Base-by-base conservation (phyloP, 2,888 invertebrate genomes). In the Villa cingulata region DNA sequence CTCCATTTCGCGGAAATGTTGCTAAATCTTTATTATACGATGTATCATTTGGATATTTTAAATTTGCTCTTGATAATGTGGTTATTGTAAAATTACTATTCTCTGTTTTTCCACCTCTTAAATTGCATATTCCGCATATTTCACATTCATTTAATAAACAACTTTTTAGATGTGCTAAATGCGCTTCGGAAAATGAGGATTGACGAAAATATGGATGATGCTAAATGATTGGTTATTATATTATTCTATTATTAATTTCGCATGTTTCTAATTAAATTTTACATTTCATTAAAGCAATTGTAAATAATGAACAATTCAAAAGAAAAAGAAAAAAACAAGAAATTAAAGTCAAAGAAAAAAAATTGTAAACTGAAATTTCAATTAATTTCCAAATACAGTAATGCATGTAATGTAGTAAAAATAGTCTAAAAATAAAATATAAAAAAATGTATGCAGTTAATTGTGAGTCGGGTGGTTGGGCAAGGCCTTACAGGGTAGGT, bases 1-100 rank as follows among this genome's bases (percentile, higher is more conserved):
- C 74, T 23, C 77, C 76, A 43, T 75, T 75, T 14, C 66, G 61
- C 40, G 63, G 64, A 53, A 67, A 60, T 49, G 62, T 65, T 48
- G 63, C 29, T 4, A 14, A 12, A 12, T 32, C 3, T 23, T 4
- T 6, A 23, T 23, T 23, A 37, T 47, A 36, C 15, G 39, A 43
- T 39, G 43, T 43, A n/a, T n/a, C n/a, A n/a, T n/a, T n/a, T n/a
- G n/a, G n/a, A n/a, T n/a, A n/a, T n/a, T 40, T 52, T 45, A 54
- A 51, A 41, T 52, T 55, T 40, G 60, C 61, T 49, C 63, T 56
- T 15, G 65, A 63, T 45, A 68, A 57, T 50, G 68, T 66, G 48
- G 70, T 66, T 53, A 71, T 65, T 46, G 68, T 68, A 52, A 69
- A 62, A 59, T 71, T 63, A 56, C 63, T 62, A 53, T 58, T 63